Evolutionary conservation across 1,140 invertebrate species (phyloP), one percentile per base, ranked within the genome.

Genomic region (Drosophila serrata): DNA sequence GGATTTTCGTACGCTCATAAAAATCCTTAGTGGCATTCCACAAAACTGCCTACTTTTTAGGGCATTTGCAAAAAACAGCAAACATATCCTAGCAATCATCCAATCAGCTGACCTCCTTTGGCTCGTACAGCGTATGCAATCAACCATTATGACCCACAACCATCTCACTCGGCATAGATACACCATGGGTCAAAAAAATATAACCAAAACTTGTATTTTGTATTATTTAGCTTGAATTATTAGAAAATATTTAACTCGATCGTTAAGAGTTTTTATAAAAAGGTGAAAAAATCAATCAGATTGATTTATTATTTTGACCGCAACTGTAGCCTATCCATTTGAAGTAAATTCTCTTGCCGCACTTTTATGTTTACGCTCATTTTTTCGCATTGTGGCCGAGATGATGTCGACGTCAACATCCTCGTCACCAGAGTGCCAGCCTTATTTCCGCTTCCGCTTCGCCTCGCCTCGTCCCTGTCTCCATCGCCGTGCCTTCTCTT

Each of bases 361-460:
- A 67, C 80, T 90, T 73, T 90, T 82, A 87, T 87, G 80, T 87
- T 87, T 90, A 84, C 84, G 85, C 74, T 88, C 73, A 75, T 88
- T 88, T 80, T 87, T 87, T 87, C 67, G 80, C 61, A 74, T 84
- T 87, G 82, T 87, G 49, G 64, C 64, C 69, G 61, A 22, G 42
- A 65, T 45, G 85, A 88, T 84, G 80, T 87, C 80, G 82, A 88
- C 82, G 85, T 88, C 82, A 87, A 88, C 84, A 87, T 87, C 82
- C 84, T 88, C 76, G 80, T 86, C 82, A 86, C 62, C 74, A 59
- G 55, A 77, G 79, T 63, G 45, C 79, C 73, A 45, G 63, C 49
- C 59, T 49, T 55, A 55, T 49, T 74, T 74, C 56, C 53, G 53
- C 75, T 49, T 69, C 57, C 57, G 62, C 29, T 33, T 12, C 31